Evolutionary conservation across 37 sponge, comb jelly and placozoan genomes (phyloP).

Genomic region (Mnemiopsis leidyi): DNA sequence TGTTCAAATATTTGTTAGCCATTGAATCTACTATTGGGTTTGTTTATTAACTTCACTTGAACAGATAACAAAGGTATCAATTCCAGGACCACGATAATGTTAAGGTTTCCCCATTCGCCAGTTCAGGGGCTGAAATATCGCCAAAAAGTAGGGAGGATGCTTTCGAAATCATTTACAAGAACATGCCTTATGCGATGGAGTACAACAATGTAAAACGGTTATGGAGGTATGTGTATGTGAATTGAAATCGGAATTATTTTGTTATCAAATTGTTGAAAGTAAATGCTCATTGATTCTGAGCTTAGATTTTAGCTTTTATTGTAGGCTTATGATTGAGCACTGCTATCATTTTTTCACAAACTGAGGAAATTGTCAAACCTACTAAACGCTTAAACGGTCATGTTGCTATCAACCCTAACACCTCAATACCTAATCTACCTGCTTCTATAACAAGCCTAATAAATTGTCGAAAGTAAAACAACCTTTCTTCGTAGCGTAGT

Average conservation of each 20-base stretch:
- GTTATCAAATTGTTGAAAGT: no score
- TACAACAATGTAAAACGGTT: not conserved
- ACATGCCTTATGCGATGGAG: conserved; percentile 19
- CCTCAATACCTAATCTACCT: not conserved
- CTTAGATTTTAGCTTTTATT: no score
- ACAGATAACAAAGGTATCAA: not conserved
- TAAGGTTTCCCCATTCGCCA: conserved; percentile 31
- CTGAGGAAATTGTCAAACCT: not conserved
- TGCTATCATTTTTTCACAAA: not conserved
- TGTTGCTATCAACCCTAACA: not conserved
- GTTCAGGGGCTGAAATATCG: not conserved
- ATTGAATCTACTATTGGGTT: no score
- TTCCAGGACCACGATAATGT: not conserved
- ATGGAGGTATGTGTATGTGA: not conserved
- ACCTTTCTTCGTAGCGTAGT: not conserved
- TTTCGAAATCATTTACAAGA: conserved; percentile 34
- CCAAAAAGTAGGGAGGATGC: not conserved
- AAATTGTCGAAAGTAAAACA: not conserved
- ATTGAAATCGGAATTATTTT: no score
- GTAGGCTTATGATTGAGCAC: not conserved
- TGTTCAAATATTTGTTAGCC: no score
- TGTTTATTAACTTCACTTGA: no score
- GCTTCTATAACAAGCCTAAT: not conserved
- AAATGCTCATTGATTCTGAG: no score
- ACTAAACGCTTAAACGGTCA: not conserved